These are phyloP conservation scores for Abrostola tripartita DNA, from an alignment of 2,888 invertebrate species.

Conservation along the genomic window DNA sequence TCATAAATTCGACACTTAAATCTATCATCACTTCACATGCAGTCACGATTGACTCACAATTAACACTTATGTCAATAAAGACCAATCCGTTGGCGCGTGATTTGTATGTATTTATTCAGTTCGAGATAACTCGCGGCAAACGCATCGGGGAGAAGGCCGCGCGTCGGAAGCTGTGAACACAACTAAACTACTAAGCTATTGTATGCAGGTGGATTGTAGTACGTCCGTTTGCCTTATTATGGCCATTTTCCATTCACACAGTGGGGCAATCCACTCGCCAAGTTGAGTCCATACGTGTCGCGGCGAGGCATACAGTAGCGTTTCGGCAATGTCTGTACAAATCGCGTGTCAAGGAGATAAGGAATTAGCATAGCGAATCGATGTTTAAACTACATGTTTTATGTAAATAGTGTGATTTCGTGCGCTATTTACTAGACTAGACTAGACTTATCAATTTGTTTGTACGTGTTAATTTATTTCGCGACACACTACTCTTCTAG, in stretches of 20 bases:
- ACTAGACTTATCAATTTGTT: constrained; percentile 51
- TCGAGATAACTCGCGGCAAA: constrained; percentile 62
- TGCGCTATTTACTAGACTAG: constrained; percentile 47
- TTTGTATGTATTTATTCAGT: constrained; percentile 50
- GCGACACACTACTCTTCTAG: constrained; percentile 13
- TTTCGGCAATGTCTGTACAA: constrained; percentile 65
- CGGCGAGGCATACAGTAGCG: constrained; percentile 43
- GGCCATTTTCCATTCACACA: constrained; percentile 85
- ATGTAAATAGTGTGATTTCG: constrained; percentile 48
- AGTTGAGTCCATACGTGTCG: constrained; percentile 56
- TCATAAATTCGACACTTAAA: constrained; percentile 51
- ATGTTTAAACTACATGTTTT: constrained; percentile 61
- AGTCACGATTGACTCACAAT: constrained; percentile 57
- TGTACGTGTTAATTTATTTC: constrained; percentile 38
- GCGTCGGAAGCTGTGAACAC: constrained; percentile 84
- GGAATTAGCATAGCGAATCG: constrained; percentile 71
- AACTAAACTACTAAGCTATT: constrained; percentile 86
- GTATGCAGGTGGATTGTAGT: constrained; percentile 87
- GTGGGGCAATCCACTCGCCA: constrained; percentile 76
- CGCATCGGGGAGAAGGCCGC: constrained; percentile 74
- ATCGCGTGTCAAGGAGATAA: constrained; percentile 74
- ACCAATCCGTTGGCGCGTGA: constrained; percentile 45
- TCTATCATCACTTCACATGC: constrained; percentile 59
- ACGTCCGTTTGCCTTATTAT: constrained; percentile 82
- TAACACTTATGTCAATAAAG: constrained; percentile 58